phyloP scores from a whole-genome alignment of 2,888 invertebrate genomes.

The Exocentrus adspersus region DNA sequence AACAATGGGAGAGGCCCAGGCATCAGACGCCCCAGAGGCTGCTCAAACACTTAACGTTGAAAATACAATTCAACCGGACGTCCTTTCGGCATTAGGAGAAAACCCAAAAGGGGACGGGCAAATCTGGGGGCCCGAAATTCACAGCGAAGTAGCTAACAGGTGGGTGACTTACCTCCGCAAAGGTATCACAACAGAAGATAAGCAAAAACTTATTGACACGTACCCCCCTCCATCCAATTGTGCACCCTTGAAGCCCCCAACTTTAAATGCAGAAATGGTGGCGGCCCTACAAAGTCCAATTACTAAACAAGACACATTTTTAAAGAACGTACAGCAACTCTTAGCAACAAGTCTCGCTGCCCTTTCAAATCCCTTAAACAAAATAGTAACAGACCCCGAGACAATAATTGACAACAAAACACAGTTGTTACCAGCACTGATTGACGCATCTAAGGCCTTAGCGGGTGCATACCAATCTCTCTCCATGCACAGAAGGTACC shows the following conservation, averaged over 20 bases:
- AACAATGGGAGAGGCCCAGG: neutral
- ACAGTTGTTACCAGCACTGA: neutral
- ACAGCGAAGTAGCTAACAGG: neutral
- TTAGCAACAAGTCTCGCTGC: neutral
- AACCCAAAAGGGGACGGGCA: neutral
- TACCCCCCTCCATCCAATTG: neutral
- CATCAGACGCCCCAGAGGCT: neutral
- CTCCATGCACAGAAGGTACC: neutral
- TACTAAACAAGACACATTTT: neutral
- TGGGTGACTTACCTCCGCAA: neutral
- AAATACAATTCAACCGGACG: neutral
- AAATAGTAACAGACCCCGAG: neutral
- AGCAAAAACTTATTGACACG: neutral
- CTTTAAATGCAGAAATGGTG: neutral
- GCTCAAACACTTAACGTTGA: neutral
- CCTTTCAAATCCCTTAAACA: neutral
- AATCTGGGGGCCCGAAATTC: neutral
- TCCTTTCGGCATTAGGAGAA: neutral
- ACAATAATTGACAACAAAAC: neutral
- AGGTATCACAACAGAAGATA: neutral
- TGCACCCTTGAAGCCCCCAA: too few species aligned
- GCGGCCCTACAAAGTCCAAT: neutral
- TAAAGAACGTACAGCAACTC: neutral
- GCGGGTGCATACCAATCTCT: neutral
- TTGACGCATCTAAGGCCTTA: neutral